phyloP scores from a whole-genome alignment of 2,797 vertebrate genomes.

The Anguilla pacifica region DNA sequence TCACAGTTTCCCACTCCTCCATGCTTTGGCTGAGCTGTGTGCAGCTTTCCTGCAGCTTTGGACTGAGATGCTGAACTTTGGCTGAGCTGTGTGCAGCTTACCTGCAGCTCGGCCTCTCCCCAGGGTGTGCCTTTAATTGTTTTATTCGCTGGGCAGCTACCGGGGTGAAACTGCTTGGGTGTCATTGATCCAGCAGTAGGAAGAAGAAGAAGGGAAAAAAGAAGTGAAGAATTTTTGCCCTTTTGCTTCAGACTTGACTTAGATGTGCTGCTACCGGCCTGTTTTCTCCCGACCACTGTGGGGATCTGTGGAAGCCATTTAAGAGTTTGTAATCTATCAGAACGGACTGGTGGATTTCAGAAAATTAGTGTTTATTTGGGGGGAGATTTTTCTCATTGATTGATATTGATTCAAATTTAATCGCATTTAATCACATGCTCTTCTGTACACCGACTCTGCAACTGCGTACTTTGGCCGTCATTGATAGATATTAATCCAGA shows the following conservation, averaged over 20 bases:
- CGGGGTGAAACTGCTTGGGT: neutral
- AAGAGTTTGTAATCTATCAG: neutral
- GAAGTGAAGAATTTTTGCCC: neutral
- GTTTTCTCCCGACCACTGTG: neutral
- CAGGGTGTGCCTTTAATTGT: neutral
- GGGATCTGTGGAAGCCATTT: neutral
- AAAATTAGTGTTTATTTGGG: neutral
- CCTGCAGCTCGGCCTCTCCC: neutral
- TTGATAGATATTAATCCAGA: neutral
- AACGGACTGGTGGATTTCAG: neutral
- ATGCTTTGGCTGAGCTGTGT: neutral
- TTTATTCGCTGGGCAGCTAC: neutral
- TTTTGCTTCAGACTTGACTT: neutral
- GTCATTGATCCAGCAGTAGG: neutral
- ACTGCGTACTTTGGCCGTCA: neutral
- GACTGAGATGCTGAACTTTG: neutral
- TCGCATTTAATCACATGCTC: no score
- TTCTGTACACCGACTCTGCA: no score
- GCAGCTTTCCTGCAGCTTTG: neutral
- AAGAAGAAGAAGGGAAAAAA: no score
- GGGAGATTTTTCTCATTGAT: neutral
- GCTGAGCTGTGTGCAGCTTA: neutral
- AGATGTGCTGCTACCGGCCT: neutral
- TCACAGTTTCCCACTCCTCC: neutral
- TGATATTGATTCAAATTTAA: neutral